Conservation (phyloP, 1,140 invertebrate species). For the Heliconius eleuchia region DNA sequence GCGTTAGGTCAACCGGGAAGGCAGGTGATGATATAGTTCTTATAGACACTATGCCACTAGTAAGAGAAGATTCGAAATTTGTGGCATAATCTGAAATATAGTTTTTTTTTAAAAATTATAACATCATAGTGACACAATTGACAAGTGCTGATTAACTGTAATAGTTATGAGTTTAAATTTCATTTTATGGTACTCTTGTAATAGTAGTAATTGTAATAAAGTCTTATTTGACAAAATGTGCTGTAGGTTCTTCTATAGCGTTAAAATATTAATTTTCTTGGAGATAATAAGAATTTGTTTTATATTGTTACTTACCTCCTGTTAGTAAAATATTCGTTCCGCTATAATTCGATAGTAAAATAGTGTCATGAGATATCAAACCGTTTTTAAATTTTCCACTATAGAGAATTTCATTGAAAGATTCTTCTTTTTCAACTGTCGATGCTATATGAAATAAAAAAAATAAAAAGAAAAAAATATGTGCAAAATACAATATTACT, state of each 20-base stretch:
- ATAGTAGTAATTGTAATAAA: no score
- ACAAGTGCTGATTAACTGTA: background rate
- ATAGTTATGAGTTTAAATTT: background rate
- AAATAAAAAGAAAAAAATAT: background rate
- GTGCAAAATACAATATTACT: background rate
- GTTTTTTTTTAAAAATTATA: no score
- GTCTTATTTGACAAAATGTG: no score
- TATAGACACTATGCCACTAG: conserved; percentile 1
- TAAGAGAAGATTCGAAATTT: conserved; percentile 4
- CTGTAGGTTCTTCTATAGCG: background rate
- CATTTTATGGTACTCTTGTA: background rate
- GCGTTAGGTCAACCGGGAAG: conserved; percentile 3
- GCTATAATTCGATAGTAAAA: conserved; percentile 36
- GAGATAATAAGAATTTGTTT: background rate
- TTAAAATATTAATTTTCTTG: background rate
- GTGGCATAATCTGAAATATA: conserved; percentile 13
- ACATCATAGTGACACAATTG: background rate
- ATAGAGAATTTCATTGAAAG: conserved; percentile 54
- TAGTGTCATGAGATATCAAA: conserved; percentile 50
- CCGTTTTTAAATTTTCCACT: conserved; percentile 44
- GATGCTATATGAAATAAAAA: conserved; percentile 6
- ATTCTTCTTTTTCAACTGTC: conserved; percentile 21
- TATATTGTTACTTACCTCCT: background rate
- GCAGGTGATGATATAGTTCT: background rate
- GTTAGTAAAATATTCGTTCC: background rate